Evolutionary conservation across 2,888 invertebrate species (phyloP).

Genomic region (Drosophila kambysellisi): DNA sequence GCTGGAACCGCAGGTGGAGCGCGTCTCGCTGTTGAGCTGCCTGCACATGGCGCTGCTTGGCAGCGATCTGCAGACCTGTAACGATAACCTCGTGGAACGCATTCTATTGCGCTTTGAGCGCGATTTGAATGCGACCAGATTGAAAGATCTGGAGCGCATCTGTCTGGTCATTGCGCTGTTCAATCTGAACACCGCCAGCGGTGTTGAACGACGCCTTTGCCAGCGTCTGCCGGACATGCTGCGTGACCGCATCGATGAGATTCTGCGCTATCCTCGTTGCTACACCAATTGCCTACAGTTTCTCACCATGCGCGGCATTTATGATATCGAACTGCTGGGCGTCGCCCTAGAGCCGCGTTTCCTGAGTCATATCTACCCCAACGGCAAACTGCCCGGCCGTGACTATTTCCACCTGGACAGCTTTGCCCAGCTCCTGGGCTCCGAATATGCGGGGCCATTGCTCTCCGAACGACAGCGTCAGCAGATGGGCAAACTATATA

Average conservation of each 20-base stretch:
- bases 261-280: constrained; percentile 87
- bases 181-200: constrained; percentile 86
- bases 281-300: constrained; percentile 88
- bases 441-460: constrained; percentile 86
- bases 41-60: constrained; percentile 89
- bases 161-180: constrained; percentile 88
- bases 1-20: constrained; percentile 86
- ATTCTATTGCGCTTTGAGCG: constrained; percentile 86
- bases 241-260: constrained; percentile 86
- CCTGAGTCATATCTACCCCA: constrained; percentile 86
- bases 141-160: constrained; percentile 92
- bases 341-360: constrained; percentile 87
- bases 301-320: constrained; percentile 87
- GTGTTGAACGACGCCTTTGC: constrained; percentile 85
- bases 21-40: constrained; percentile 88
- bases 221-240: constrained; percentile 86
- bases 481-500: constrained; percentile 87
- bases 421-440: constrained; percentile 83
- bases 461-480: constrained; percentile 86
- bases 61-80: constrained; percentile 86
- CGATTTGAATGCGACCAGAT: constrained; percentile 86
- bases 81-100: constrained; percentile 85
- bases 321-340: constrained; percentile 87
- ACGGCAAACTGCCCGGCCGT: constrained; percentile 86
- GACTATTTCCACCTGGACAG: constrained; percentile 89